Evolutionary conservation across 1,140 invertebrate genomes (phyloP).

Genomic region (Oppia nitens): DNA sequence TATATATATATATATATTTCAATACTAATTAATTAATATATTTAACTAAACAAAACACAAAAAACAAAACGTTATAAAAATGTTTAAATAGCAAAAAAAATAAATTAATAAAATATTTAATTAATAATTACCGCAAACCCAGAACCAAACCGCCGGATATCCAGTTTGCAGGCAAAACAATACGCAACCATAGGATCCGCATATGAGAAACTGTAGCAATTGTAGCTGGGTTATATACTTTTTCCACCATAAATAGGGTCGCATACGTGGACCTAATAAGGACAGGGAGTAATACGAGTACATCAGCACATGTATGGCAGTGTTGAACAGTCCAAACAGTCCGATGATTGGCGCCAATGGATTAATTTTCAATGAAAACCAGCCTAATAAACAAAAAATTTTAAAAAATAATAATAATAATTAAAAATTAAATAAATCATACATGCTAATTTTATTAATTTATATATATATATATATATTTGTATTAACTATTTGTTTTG

Average conservation of each 20-base stretch:
- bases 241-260: conserved; percentile 41
- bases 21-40: too few relatives aligned
- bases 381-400: conserved; percentile 2
- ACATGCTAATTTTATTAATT: too few relatives aligned
- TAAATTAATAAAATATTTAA: neutral
- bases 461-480: too few relatives aligned
- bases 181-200: conserved; percentile 1
- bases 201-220: conserved; percentile 26
- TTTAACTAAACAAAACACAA: too few relatives aligned
- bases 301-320: conserved; percentile 52
- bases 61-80: too few relatives aligned
- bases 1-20: too few relatives aligned
- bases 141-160: conserved; percentile 6
- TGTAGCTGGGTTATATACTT: conserved; percentile 38
- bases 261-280: conserved; percentile 34
- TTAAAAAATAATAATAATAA: too few relatives aligned
- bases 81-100: too few relatives aligned
- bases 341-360: conserved; percentile 8
- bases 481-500: too few relatives aligned
- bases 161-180: conserved; percentile 7
- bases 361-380: conserved; percentile 13
- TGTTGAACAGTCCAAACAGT: conserved; percentile 44
- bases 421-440: too few relatives aligned
- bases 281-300: conserved; percentile 38
- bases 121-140: neutral